Evolutionary conservation across 2,797 vertebrate species (phyloP).

Genomic region (Allobates femoralis): DNA sequence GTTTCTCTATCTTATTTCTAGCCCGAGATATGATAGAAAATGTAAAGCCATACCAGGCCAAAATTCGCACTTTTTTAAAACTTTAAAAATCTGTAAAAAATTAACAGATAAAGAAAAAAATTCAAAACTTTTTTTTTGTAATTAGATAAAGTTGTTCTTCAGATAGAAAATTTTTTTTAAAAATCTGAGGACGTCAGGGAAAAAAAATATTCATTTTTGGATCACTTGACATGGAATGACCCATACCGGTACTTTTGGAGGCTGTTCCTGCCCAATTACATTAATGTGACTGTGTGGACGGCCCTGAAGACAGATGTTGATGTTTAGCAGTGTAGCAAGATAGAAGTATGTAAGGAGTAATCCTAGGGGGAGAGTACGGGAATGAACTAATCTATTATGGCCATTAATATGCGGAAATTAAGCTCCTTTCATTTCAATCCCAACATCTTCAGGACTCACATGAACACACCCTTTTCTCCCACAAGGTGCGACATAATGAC

Average conservation of each 20-base stretch:
- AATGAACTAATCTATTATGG: slow-evolving; percentile 7
- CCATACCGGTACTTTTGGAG: neutral
- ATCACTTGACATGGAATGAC: too few species aligned
- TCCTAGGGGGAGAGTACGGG: neutral
- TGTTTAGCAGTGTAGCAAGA: neutral
- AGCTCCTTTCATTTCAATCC: neutral
- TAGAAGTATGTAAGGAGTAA: neutral
- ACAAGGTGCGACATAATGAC: slow-evolving; percentile 46
- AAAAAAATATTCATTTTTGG: too few species aligned
- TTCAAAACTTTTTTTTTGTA: too few species aligned
- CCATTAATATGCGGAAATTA: slow-evolving; percentile 37
- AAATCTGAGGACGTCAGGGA: too few species aligned
- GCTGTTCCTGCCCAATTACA: neutral
- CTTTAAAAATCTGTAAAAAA: too few species aligned
- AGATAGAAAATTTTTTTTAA: too few species aligned
- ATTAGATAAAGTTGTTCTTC: too few species aligned
- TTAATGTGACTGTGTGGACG: neutral
- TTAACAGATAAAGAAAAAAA: too few species aligned
- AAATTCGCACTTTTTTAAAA: too few species aligned
- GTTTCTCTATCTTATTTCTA: too few species aligned
- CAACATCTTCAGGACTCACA: neutral
- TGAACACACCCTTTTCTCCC: neutral
- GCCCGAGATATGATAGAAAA: too few species aligned
- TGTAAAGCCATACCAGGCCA: too few species aligned
- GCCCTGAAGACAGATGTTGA: neutral